These are phyloP conservation scores for Danio choprae DNA, from an alignment of 2,797 vertebrate species.

Conservation along the genomic window DNA sequence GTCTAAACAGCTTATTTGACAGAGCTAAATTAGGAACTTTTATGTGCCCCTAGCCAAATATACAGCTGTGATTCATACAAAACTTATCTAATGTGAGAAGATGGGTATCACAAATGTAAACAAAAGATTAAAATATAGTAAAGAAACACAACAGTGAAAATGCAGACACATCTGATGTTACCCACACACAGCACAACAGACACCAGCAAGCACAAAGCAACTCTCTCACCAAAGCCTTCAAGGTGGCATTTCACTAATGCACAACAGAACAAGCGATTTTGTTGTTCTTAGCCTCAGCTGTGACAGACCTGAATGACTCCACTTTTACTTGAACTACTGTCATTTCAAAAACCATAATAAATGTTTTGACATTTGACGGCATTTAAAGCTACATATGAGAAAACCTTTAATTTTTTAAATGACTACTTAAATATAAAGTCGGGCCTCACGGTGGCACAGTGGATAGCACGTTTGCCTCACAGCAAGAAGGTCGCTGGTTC, in stretches of 20 bases:
- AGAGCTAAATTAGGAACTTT: not conserved
- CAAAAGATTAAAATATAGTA: not conserved
- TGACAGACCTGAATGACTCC: not conserved
- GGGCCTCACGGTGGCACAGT: too few relatives aligned
- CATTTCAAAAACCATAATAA: not conserved
- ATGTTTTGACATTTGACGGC: not conserved
- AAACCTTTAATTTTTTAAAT: not conserved
- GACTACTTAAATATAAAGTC: not conserved
- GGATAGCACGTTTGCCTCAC: too few relatives aligned
- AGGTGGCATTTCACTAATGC: not conserved
- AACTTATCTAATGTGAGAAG: not conserved
- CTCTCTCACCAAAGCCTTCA: not conserved
- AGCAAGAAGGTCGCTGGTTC: too few relatives aligned
- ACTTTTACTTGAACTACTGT: not conserved
- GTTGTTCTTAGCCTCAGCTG: not conserved
- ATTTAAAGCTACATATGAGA: not conserved
- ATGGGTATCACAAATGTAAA: not conserved
- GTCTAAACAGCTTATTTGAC: not conserved
- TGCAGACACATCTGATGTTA: slow-evolving; percentile 16
- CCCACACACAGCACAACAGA: slow-evolving; percentile 8
- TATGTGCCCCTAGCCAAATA: not conserved
- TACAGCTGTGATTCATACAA: not conserved
- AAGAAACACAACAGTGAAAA: not conserved
- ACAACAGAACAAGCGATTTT: not conserved
- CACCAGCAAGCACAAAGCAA: slow-evolving; percentile 24